These are phyloP conservation scores for Mycteria americana DNA, from an alignment of 2,797 vertebrate genomes.

Conservation along the genomic window DNA sequence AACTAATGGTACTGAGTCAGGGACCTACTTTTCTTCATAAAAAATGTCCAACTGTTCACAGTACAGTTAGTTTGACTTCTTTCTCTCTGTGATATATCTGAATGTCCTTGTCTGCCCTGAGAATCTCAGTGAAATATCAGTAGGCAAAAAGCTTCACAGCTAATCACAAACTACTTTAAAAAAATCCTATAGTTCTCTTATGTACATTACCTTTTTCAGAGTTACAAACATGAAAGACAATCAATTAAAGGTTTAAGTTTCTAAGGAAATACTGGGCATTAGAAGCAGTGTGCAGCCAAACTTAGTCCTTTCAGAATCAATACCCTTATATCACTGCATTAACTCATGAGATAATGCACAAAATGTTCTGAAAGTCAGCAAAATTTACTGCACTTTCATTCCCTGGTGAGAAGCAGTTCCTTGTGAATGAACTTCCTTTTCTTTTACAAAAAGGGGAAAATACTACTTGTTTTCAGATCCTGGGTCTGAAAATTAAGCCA, in stretches of 20 bases:
- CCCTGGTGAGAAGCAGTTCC: background rate
- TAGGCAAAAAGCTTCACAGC: background rate
- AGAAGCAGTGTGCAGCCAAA: conserved; percentile 11
- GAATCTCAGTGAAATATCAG: background rate
- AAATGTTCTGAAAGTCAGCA: conserved; percentile 24
- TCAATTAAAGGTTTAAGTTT: conserved; percentile 47
- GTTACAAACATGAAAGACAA: conserved; percentile 7
- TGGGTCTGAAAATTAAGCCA: background rate
- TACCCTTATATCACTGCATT: background rate
- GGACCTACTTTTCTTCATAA: background rate
- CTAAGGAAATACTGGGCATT: conserved; percentile 31
- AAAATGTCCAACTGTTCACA: background rate
- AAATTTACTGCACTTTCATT: background rate
- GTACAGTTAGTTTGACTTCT: background rate
- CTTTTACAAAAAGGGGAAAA: background rate
- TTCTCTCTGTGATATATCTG: background rate
- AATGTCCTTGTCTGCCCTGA: background rate
- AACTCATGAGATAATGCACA: conserved; percentile 22
- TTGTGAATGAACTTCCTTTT: background rate
- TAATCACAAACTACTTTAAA: background rate
- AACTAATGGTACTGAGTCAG: background rate
- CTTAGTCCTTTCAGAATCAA: conserved; percentile 37
- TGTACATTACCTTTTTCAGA: conserved; percentile 6
- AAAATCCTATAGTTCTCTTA: background rate
- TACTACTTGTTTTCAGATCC: background rate